Base-by-base conservation (phyloP, 2,113 vertebrate genomes). In the Circaetus gallicus region DNA sequence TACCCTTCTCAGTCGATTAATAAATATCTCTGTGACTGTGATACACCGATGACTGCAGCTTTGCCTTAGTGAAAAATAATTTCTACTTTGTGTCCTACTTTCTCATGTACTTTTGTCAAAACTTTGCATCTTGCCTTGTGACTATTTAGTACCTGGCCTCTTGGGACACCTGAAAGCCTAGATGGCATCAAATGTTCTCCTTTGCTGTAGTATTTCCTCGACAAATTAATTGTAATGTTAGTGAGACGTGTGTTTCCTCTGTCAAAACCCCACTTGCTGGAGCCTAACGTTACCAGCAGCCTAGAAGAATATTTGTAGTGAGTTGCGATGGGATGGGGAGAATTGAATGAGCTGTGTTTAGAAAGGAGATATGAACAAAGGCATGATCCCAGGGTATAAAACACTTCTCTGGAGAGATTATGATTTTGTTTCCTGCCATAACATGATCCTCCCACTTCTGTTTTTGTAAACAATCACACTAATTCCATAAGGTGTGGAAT, bases 71-170 rank as follows among this genome's bases (percentile, higher is more conserved):
- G 40, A 67, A 50, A 74, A 79, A 47, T 47, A 20, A 32, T 86
- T 94, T 70, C 72, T 43, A 3, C 36, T 90, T 74, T 8, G 8
- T 62, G 73, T 78, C 47, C 92, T 87, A 16, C 66, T 95, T 94
- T 79, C 38, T 87, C 24, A 6, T 7, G 7, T 59, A 21, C 55
- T 92, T 92, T 16, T 12, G 7, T 14, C 45, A 69, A 40, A 85
- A 38, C 74, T 90, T 90, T 32, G 4, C 42, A 2, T 82, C 61
- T 62, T 65, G 12, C 62, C 56, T 53, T 18, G 17, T 10, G 40
- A 22, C 40, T 34, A 0, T 43, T 82, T 0, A 12, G 65, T 50
- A 32, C 52, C 20, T 1, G 3, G 24, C 10, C 13, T 61, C 45
- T 28, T 34, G 77, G 50, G 58, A 12, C 53, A 9, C 29, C 80